These are phyloP conservation scores for Hyposmocoma kahamanoa DNA, from an alignment of 1,140 invertebrate genomes.

Conservation along the genomic window DNA sequence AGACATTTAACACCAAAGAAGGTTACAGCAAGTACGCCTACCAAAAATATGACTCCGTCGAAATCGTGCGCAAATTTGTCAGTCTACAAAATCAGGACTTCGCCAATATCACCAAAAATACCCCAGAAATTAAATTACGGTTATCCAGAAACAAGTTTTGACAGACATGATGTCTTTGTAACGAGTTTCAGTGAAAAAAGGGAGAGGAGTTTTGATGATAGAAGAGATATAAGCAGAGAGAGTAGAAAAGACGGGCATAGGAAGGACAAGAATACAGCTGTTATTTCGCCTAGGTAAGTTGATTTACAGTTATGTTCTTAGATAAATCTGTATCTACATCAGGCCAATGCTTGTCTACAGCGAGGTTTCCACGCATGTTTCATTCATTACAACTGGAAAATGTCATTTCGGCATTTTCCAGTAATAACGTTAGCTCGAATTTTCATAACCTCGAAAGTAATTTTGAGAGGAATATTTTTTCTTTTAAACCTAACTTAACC, in stretches of 20 bases:
- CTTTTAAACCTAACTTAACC: no score
- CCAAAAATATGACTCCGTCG: constrained; percentile 54
- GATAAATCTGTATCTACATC: no score
- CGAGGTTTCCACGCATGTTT: no score
- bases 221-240: constrained; percentile 44
- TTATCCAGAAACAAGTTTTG: constrained; percentile 40
- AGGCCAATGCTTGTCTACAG: no score
- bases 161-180: constrained; percentile 54
- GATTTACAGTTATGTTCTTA: not conserved
- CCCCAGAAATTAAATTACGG: constrained; percentile 75
- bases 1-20: constrained; percentile 64
- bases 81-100: constrained; percentile 36
- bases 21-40: constrained; percentile 59
- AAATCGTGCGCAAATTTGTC: constrained; percentile 65
- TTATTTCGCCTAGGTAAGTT: constrained; percentile 64
- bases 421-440: no score
- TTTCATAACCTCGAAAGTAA: no score
- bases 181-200: constrained; percentile 51
- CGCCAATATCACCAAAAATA: constrained; percentile 67
- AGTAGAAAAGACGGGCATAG: constrained; percentile 37
- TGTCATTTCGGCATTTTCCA: no score
- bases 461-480: no score
- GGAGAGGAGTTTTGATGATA: constrained; percentile 58
- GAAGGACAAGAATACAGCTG: constrained; percentile 58
- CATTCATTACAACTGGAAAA: no score